Evolutionary conservation across 2,797 vertebrate species (phyloP), one percentile per base, ranked within the genome.

Genomic region (Telmatherina bonti): DNA sequence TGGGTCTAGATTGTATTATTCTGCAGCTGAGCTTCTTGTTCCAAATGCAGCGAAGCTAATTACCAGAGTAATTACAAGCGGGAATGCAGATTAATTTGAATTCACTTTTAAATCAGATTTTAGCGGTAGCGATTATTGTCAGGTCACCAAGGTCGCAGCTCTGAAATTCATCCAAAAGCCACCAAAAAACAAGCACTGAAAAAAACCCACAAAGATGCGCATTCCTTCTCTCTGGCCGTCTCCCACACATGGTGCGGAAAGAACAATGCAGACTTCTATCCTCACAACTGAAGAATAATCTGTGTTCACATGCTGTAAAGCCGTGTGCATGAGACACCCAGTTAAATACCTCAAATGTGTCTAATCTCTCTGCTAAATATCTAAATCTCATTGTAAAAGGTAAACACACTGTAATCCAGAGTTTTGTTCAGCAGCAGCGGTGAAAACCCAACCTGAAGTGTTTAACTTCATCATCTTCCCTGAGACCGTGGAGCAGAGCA

Each of bases 351-450:
- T 51, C 0, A 67, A 62, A 61, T 36, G 67, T 7, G 63, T 6
- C 67, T 66, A 70, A 81, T 83, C 76, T 67, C 35, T 1, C 4
- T 20, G 7, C 57, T 79, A 45, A 84, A 59, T 31, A 53, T 70
- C 74, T 56, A 22, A 59, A 76, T 75, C 68, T 63, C 7, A 61
- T 69, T 75, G 76, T 70, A 9, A 67, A n/a, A 66, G 62, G 70
- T 74, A 66, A 72, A 81, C 36, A 1, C 15, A 1, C 2, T 13
- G 20, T 71, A 63, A 79, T 76, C 66, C 60, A 0, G 56, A 22
- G 62, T 43, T 64, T 30, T 1, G 2, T 54, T 9, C 35, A 11
- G 11, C 16, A 29, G n/a, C 59, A 2, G 4, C 31, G 51, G 30
- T 54, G 27, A 33, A 27, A 24, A 20, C 6, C 27, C n/a, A 31